Percentiles rank a stretch among this genome's conserved stretches.
Evolutionary conservation across 2,888 invertebrate genomes (phyloP).

Genomic region (Hoplodrina ambigua): DNA sequence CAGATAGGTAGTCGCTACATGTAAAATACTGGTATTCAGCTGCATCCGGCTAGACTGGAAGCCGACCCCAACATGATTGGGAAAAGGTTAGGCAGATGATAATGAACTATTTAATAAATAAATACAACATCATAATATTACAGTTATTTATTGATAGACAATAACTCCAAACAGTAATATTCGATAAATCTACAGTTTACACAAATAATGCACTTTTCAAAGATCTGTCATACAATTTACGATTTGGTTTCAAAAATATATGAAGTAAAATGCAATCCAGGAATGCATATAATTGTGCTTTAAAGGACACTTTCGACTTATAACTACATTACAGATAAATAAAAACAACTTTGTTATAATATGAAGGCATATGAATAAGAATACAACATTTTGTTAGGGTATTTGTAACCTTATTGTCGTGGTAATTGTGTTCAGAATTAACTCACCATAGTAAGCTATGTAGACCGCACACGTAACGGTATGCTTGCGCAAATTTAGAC

Average conservation of each 20-base stretch:
- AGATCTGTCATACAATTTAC: conserved; percentile 16
- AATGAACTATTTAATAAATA: too few species aligned
- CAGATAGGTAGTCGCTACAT: too few species aligned
- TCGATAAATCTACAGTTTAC: conserved; percentile 41
- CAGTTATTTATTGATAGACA: conserved; percentile 49
- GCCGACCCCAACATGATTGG: too few species aligned
- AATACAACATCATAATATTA: conserved; percentile 1
- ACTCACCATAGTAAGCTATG: not conserved
- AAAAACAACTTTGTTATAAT: conserved; percentile 38
- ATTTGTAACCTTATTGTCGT: conserved; percentile 6
- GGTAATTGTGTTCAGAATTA: not conserved
- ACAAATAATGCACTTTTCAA: conserved; percentile 43
- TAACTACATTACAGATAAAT: conserved; percentile 44
- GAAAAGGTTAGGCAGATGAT: too few species aligned
- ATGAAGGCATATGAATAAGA: conserved; percentile 5
- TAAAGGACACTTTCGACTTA: conserved; percentile 57
- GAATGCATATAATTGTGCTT: conserved; percentile 59
- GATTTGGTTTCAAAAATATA: conserved; percentile 43
- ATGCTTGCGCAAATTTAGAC: not conserved
- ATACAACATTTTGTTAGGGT: conserved; percentile 1
- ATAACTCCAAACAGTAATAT: conserved; percentile 50
- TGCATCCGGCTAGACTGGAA: too few species aligned
- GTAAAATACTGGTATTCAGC: too few species aligned
- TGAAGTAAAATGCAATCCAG: conserved; percentile 57
- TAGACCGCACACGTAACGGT: not conserved